Evolutionary conservation across 2,797 vertebrate genomes (phyloP).

Genomic region (Kryptopterus vitreolus): DNA sequence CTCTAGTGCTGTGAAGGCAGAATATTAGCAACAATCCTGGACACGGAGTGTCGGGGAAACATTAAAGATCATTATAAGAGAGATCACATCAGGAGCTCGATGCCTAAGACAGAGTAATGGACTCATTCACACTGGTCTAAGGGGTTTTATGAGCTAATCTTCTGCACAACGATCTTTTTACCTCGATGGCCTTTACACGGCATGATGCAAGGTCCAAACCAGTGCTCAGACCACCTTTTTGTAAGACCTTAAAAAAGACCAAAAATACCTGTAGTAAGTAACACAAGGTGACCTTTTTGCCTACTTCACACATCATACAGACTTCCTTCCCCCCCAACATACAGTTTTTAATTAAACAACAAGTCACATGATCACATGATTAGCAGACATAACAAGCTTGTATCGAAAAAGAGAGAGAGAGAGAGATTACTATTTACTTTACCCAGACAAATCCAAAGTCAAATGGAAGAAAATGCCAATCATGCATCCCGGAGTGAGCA

Average conservation of each 20-base stretch:
- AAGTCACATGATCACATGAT: background rate
- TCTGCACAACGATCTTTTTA: conserved; percentile 23
- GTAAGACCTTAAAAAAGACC: background rate
- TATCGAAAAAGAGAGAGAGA: background rate
- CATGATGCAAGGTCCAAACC: background rate
- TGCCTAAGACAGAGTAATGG: conserved; percentile 29
- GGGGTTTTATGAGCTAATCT: conserved; percentile 36
- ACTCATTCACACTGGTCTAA: conserved; percentile 19
- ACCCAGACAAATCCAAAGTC: conserved; percentile 37
- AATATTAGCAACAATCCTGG: conserved; percentile 36
- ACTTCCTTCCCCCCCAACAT: conserved; percentile 5
- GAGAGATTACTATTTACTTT: conserved; percentile 35
- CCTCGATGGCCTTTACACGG: background rate
- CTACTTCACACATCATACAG: conserved; percentile 12
- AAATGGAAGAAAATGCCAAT: conserved; percentile 32
- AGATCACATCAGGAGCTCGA: conserved; percentile 36
- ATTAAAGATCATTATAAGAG: conserved; percentile 45
- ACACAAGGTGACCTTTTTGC: conserved; percentile 10
- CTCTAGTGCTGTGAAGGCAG: conserved; percentile 37
- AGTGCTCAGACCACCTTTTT: conserved; percentile 2
- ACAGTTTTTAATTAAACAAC: conserved; percentile 18
- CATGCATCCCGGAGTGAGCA: conserved; percentile 4
- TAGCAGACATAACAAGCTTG: background rate
- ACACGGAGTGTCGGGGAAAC: conserved; percentile 18
- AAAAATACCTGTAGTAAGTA: conserved; percentile 1